A percentile compares a stretch with the other conserved stretches of the same genome.
phyloP scores from a whole-genome alignment of 2,888 invertebrate species.

The Seira sanloemensis region DNA sequence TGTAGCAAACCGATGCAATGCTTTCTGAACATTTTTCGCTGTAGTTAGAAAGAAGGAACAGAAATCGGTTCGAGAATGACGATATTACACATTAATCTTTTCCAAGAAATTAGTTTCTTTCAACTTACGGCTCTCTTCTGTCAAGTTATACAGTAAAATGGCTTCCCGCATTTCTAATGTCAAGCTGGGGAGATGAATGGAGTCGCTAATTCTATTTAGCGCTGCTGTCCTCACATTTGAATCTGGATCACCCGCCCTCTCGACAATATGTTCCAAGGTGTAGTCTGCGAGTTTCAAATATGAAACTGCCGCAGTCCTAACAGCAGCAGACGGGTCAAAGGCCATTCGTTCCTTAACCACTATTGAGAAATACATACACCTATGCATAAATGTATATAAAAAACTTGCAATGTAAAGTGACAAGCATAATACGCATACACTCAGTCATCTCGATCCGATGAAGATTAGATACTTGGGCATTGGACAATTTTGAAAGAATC shows the following conservation, averaged over 20 bases:
- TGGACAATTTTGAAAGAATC: slow-evolving; percentile 26
- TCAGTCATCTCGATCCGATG: no score
- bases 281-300: slow-evolving; percentile 27
- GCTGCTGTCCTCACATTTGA: slow-evolving; percentile 34
- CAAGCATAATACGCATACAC: no score
- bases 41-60: background rate
- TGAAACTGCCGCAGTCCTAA: slow-evolving; percentile 32
- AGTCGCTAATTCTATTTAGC: slow-evolving; percentile 6
- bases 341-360: slow-evolving; percentile 11
- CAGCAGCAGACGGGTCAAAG: slow-evolving; percentile 20
- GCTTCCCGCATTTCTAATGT: slow-evolving; percentile 46
- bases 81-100: no score
- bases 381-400: no score
- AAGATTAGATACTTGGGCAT: no score
- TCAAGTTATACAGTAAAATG: slow-evolving; percentile 36
- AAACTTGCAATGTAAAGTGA: no score
- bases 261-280: slow-evolving; percentile 23
- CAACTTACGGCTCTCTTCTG: slow-evolving; percentile 32
- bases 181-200: slow-evolving; percentile 17
- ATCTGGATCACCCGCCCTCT: slow-evolving; percentile 44
- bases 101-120: no score
- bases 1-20: background rate
- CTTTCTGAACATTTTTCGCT: slow-evolving; percentile 37
- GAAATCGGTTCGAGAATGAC: background rate
- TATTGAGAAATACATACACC: no score